Evolutionary conservation across 1,140 invertebrate species (phyloP), one percentile per base, ranked within the genome.

Genomic region (Bombus pyrosoma): DNA sequence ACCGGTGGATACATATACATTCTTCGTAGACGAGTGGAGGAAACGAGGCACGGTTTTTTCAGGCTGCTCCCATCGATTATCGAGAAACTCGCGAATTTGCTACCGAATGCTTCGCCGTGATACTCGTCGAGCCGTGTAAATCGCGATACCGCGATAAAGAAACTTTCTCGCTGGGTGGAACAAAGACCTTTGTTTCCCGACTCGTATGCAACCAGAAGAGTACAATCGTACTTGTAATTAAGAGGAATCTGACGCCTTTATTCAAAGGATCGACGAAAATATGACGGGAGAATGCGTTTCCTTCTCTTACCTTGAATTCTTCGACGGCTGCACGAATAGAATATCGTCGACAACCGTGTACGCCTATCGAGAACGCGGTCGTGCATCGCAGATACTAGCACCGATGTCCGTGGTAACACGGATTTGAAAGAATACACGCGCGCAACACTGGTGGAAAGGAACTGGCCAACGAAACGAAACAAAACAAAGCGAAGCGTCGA

Each of bases 101-200:
- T 39, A 41, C 43, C 39, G 64, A 64, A 83, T 18, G 32, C 47
- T n/a, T 25, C 15, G 59, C 6, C 82, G 72, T 32, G 66, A 71
- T 62, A 71, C 75, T 39, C 47, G 47, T 62, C 75, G 47, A 22
- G 22, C 81, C 62, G 37, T 72, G 69, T 73, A 73, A 82, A 74
- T 82, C 32, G 32, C 57, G 69, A 32, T 28, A 47, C n/a, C 80
- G n/a, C 47, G 69, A 81, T 82, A 47, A 68, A 77, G 28, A 59
- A 43, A 62, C 83, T 85, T 85, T 85, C 83, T 47, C 68, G 76
- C 39, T 25, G 9, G 39, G 43, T 3, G 83, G 32, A 72, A 85
- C 83, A 85, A 85, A 85, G 83, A 80, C 39, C 83, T 85, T 79
- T 84, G 83, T 85, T 85, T 12, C 39, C 2, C 53, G 22, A 12